Base-by-base conservation (phyloP, 2,113 vertebrate genomes). In the Etheostoma spectabile region DNA sequence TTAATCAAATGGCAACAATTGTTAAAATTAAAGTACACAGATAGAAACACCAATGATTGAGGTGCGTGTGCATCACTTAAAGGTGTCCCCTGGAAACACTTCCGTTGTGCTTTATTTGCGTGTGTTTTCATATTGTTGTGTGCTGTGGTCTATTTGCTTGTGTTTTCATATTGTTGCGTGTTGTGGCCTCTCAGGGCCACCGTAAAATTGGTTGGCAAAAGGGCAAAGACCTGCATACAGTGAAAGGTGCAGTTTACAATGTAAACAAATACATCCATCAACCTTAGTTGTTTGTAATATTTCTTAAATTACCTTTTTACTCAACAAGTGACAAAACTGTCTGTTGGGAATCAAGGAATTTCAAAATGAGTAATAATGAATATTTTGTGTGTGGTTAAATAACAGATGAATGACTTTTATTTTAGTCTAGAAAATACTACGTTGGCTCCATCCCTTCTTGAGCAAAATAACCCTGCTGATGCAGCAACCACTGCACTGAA, bases 271-370 rank as follows among this genome's bases (percentile, higher is more conserved):
- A 42, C n/a, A 22, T 24, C 7, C 18, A 22, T 38, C 38, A 8
- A 38, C 21, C 45, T 48, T 14, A 48, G 5, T 4, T 15, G 2
- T 46, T 55, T 49, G 5, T 2, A 14, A 6, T 46, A 42, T 53
- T 70, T 27, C 2, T 38, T 35, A 0, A 48, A 22, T 2, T 27
- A 24, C 1, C 13, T 27, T 63, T 72, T 72, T 19, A 55, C 45
- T 53, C 24, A 62, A 52, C 30, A 62, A 46, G 22, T 78, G 56
- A 61, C 13, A 61, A 21, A 51, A 22, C 56, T 73, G 42, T 51
- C 18, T 4, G 3, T 38, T 62, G 48, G 21, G 24, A 62, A 69
- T 16, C 2, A 19, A 35, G 5, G 14, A 18, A 35, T 46, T 72
- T 22, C 5, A 65, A 46, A 35, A 38, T 48, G n/a, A 72, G 69